phyloP scores from a whole-genome alignment of 2,113 vertebrate species.

The Salvelinus fontinalis region DNA sequence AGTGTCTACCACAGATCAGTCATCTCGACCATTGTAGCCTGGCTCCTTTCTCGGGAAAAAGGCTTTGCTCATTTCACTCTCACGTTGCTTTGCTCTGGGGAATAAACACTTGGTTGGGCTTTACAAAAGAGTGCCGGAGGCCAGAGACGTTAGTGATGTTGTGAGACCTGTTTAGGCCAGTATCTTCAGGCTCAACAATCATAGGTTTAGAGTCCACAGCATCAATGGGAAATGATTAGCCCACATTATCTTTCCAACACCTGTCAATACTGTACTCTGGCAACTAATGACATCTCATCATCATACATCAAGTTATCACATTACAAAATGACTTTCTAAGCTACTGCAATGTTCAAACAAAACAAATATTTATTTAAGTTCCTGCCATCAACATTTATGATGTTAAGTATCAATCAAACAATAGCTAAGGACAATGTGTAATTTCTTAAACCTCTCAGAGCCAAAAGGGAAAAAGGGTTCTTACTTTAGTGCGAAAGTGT shows the following conservation, averaged over 20 bases:
- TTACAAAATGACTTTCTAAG: too few relatives aligned
- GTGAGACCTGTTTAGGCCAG: neutral
- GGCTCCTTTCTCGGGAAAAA: slow-evolving; percentile 39
- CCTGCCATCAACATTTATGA: too few relatives aligned
- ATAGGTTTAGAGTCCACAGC: neutral
- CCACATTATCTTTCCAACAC: neutral
- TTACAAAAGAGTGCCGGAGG: slow-evolving; percentile 24
- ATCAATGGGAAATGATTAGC: neutral
- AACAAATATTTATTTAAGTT: too few relatives aligned
- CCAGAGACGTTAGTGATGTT: neutral
- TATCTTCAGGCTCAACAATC: neutral
- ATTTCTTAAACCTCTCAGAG: too few relatives aligned
- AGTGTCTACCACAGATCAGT: slow-evolving; percentile 52
- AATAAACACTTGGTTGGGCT: slow-evolving; percentile 38
- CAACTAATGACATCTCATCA: too few relatives aligned
- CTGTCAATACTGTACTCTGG: too few relatives aligned
- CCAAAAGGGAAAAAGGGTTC: too few relatives aligned
- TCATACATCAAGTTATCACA: too few relatives aligned
- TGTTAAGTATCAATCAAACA: too few relatives aligned
- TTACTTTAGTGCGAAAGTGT: too few relatives aligned
- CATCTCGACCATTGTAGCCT: slow-evolving; percentile 45
- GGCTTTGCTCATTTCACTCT: slow-evolving; percentile 22
- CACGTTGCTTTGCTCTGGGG: slow-evolving; percentile 24
- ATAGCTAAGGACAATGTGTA: too few relatives aligned
- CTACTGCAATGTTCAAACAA: too few relatives aligned